Evolutionary conservation across 2,888 invertebrate species (phyloP).

Genomic region (Sylvicola fuscatus): DNA sequence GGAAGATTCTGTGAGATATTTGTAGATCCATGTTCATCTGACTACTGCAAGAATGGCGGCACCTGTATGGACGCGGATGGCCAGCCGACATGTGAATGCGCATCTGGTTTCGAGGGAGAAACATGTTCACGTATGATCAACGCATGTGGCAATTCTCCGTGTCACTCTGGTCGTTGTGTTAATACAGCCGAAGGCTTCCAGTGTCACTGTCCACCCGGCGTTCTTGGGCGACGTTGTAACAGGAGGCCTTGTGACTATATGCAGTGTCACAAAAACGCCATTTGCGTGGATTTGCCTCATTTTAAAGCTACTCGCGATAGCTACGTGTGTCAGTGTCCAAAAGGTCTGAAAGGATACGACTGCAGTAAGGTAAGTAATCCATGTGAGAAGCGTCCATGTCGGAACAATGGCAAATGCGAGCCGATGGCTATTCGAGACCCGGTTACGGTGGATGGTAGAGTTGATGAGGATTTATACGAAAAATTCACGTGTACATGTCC

Average conservation of each 20-base stretch:
- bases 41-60: constrained; percentile 24
- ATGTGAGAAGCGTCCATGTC: constrained; percentile 21
- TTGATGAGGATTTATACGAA: constrained; percentile 14
- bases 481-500: constrained; percentile 28
- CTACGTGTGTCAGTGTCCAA: constrained; percentile 32
- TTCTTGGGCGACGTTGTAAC: constrained; percentile 31
- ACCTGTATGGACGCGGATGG: constrained; percentile 20
- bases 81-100: constrained; percentile 13
- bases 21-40: constrained; percentile 11
- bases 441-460: constrained; percentile 12
- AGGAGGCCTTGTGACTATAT: constrained; percentile 33
- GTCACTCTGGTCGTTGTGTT: constrained; percentile 25
- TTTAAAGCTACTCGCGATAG: constrained; percentile 23
- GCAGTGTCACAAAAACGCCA: constrained; percentile 28
- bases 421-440: constrained; percentile 17
- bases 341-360: constrained; percentile 29
- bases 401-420: constrained; percentile 27
- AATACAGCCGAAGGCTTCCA: constrained; percentile 22
- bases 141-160: constrained; percentile 27
- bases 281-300: constrained; percentile 25
- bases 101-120: constrained; percentile 19
- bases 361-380: constrained; percentile 27
- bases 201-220: constrained; percentile 29
- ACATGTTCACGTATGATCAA: constrained; percentile 28
- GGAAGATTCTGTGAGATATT: constrained; percentile 30